Evolutionary conservation across 2,888 invertebrate species (phyloP).

Genomic region (Choristoneura rosaceana): DNA sequence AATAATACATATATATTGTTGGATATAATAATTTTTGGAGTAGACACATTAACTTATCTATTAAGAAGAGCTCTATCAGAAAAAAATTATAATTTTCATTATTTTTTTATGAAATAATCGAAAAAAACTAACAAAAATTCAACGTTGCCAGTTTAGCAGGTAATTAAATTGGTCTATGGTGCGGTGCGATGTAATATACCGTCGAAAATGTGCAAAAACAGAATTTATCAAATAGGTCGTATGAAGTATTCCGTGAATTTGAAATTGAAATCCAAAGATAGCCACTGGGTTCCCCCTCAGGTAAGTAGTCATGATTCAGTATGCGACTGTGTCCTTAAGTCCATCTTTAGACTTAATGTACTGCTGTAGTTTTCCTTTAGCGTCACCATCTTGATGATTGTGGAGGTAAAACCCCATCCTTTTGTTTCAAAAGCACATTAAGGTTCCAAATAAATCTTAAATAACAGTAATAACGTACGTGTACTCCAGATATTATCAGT

Average conservation of each 20-base stretch:
- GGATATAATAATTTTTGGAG: no score
- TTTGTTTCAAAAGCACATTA: background rate
- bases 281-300: background rate
- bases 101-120: no score
- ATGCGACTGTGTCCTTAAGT: background rate
- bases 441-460: background rate
- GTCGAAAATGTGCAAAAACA: background rate
- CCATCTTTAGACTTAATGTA: background rate
- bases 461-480: background rate
- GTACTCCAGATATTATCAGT: background rate
- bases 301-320: background rate
- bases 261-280: background rate
- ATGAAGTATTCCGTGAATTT: background rate
- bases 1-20: no score
- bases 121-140: no score
- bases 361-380: background rate
- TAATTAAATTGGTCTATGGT: no score
- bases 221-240: background rate
- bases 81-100: no score
- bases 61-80: no score
- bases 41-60: no score
- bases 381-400: background rate
- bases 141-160: no score
- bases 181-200: no score
- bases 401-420: background rate